phyloP scores from a whole-genome alignment of 2,113 vertebrate genomes.

The Lamprologus lemairii region DNA sequence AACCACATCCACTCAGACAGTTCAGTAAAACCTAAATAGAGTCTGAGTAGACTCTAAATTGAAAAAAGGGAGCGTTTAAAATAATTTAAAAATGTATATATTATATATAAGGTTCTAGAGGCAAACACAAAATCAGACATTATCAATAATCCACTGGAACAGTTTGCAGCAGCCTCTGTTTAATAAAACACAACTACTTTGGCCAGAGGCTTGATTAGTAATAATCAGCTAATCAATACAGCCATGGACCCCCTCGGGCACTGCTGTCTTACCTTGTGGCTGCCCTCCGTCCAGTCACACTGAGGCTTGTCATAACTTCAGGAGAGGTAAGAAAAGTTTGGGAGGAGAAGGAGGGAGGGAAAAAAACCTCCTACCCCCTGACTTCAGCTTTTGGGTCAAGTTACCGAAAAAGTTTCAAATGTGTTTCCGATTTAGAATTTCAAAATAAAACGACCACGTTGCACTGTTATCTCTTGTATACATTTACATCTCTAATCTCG shows the following conservation, averaged over 20 bases:
- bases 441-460: neutral
- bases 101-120: neutral
- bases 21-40: neutral
- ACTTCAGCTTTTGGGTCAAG: neutral
- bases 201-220: neutral
- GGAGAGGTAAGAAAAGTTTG: constrained; percentile 38
- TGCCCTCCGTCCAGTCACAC: constrained; percentile 7
- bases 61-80: neutral
- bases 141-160: neutral
- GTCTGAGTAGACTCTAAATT: neutral
- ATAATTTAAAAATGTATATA: neutral
- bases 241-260: neutral
- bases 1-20: neutral
- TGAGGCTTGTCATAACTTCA: constrained; percentile 44
- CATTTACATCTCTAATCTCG: neutral
- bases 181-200: neutral
- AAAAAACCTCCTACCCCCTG: neutral
- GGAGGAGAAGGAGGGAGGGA: constrained; percentile 7
- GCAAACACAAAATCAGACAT: neutral
- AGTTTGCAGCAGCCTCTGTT: neutral
- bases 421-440: neutral
- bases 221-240: neutral
- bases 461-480: neutral
- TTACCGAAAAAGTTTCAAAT: accelerated
- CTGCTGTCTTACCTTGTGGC: constrained; percentile 48